These are phyloP conservation scores for Psittacara wagleri DNA, from an alignment of 2,113 vertebrate genomes.

Conservation along the genomic window DNA sequence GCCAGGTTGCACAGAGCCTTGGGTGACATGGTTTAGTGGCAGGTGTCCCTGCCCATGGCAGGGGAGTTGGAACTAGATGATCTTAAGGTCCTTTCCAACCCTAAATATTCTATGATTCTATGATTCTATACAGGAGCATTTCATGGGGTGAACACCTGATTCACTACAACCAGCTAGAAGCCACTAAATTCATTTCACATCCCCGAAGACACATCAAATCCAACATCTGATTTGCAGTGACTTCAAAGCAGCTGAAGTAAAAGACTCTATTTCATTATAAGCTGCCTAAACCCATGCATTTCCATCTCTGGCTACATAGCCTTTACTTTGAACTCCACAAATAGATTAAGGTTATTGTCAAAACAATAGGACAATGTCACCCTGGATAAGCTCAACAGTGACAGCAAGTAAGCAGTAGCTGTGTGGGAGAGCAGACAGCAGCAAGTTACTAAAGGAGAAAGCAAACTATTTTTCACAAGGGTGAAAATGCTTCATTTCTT, in stretches of 20 bases:
- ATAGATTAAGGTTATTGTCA: constrained; percentile 48
- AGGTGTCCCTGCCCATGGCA: too few species aligned
- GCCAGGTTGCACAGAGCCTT: too few species aligned
- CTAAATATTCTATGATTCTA: too few species aligned
- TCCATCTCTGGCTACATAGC: not conserved
- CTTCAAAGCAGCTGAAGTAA: constrained; percentile 22
- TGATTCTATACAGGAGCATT: not conserved
- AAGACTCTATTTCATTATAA: constrained; percentile 19
- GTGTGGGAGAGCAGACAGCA: not conserved
- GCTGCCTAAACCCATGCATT: constrained; percentile 11
- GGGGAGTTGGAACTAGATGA: too few species aligned
- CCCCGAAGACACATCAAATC: not conserved
- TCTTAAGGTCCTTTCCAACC: too few species aligned
- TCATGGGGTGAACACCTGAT: not conserved
- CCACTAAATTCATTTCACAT: not conserved
- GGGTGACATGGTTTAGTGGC: too few species aligned
- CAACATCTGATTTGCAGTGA: constrained; percentile 9
- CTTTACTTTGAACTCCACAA: constrained; percentile 7
- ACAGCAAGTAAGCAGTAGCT: not conserved
- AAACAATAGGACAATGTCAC: constrained; percentile 4
- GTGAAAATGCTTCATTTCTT: not conserved
- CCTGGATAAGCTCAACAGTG: not conserved
- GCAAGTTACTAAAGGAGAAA: not conserved
- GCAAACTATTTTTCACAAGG: not conserved
- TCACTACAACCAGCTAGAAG: not conserved